Conservation (phyloP, 2,797 vertebrate species). For the Coregonus ussuriensis region DNA sequence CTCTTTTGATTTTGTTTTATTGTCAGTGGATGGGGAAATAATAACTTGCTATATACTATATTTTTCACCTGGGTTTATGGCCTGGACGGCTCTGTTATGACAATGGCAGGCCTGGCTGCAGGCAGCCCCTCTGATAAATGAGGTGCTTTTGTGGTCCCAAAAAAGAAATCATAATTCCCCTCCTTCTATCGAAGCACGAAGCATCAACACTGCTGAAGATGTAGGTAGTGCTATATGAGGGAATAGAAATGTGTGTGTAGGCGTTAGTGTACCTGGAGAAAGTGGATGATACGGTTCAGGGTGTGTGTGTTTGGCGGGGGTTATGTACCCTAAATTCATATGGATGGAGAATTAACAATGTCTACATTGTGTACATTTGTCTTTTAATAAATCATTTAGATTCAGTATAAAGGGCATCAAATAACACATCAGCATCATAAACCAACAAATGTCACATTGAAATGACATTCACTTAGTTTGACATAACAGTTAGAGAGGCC, state of each 20-base stretch:
- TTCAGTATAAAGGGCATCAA: too few species aligned
- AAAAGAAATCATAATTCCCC: constrained; percentile 65
- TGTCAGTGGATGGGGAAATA: constrained; percentile 58
- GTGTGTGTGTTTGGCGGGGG: not conserved
- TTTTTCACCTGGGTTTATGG: constrained; percentile 60
- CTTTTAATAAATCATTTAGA: too few species aligned
- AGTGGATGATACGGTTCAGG: not conserved
- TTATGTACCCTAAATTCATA: too few species aligned
- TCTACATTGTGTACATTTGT: too few species aligned
- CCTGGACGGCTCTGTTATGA: constrained; percentile 61
- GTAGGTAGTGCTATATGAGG: constrained; percentile 45
- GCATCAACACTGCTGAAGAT: constrained; percentile 46
- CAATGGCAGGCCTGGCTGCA: constrained; percentile 53
- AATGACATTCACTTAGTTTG: constrained; percentile 18
- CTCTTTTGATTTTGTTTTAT: constrained; percentile 63
- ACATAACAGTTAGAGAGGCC: constrained; percentile 34
- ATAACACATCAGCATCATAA: constrained; percentile 11
- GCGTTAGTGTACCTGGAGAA: constrained; percentile 3
- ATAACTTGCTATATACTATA: constrained; percentile 44
- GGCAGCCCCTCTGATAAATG: constrained; percentile 62
- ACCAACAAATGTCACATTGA: constrained; percentile 10
- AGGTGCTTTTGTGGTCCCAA: constrained; percentile 59
- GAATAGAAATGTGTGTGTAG: constrained; percentile 36
- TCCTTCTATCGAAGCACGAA: constrained; percentile 46
- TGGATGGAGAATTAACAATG: too few species aligned